These are phyloP conservation scores for Oligia latruncula DNA, from an alignment of 2,888 invertebrate genomes.

Conservation along the genomic window DNA sequence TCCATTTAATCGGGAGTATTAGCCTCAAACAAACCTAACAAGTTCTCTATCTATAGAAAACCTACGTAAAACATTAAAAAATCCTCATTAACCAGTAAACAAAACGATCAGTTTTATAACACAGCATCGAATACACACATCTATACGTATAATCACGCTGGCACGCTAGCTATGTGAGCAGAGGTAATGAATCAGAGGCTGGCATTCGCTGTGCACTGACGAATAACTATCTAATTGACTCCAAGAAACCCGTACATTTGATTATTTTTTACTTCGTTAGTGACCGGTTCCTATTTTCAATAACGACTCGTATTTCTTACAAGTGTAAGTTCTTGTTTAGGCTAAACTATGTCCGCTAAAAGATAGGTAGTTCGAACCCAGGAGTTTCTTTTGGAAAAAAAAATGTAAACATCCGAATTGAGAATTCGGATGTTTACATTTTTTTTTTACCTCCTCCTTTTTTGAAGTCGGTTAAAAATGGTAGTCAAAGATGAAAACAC, in stretches of 20 bases:
- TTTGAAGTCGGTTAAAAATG: not conserved
- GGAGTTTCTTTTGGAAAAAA: no score
- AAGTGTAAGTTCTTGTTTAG: not conserved
- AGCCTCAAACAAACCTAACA: not conserved
- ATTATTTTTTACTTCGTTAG: conserved; percentile 64
- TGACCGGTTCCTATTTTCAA: conserved; percentile 24
- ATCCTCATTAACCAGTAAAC: conserved; percentile 23
- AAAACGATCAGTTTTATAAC: conserved; percentile 41
- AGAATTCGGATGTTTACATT: no score
- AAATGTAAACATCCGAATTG: no score
- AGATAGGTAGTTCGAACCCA: not conserved
- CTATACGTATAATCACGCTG: conserved; percentile 52
- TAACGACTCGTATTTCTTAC: conserved; percentile 35
- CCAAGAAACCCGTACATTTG: conserved; percentile 61
- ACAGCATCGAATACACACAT: conserved; percentile 36
- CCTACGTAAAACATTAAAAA: conserved; percentile 16
- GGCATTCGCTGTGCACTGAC: conserved; percentile 66
- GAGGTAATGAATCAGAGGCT: conserved; percentile 74
- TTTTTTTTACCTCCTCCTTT: no score
- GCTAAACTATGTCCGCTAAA: not conserved
- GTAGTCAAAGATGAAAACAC: not conserved
- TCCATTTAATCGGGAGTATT: not conserved
- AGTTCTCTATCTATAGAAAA: not conserved
- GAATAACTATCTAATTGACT: conserved; percentile 74
- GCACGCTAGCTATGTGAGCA: conserved; percentile 71